A percentile compares a stretch with the other conserved stretches of the same genome.
These are phyloP conservation scores for Tetragonula clypearis DNA, from an alignment of 1,140 invertebrate species.

Conservation along the genomic window DNA sequence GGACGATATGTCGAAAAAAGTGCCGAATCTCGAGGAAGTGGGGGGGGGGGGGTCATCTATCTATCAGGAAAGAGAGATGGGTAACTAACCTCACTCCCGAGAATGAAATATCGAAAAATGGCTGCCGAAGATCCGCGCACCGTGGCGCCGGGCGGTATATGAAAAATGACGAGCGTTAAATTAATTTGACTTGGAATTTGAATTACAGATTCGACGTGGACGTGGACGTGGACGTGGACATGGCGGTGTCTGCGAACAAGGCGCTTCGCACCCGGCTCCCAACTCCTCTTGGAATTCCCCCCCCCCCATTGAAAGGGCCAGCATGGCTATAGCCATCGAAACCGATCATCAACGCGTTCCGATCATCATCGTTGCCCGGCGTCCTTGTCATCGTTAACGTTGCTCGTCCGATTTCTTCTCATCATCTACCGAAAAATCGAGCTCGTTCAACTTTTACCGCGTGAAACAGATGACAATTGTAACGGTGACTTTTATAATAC, in stretches of 20 bases:
- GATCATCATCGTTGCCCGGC: constrained; percentile 44
- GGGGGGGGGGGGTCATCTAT: constrained; percentile 43
- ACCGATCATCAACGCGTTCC: constrained; percentile 51
- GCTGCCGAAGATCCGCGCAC: constrained; percentile 43
- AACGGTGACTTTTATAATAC: constrained; percentile 57
- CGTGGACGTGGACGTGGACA: constrained; percentile 55
- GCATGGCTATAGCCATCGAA: constrained; percentile 2
- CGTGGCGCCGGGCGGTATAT: constrained; percentile 59
- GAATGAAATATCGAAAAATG: constrained; percentile 69
- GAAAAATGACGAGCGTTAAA: constrained; percentile 75
- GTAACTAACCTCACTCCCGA: neutral
- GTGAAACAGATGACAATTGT: neutral
- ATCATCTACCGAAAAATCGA: constrained; percentile 21
- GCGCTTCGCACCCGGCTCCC: constrained; percentile 51
- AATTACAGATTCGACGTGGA: constrained; percentile 67
- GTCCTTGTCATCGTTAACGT: constrained; percentile 39
- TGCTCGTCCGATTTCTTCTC: neutral
- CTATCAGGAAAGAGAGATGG: constrained; percentile 46
- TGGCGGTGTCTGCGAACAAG: constrained; percentile 59
- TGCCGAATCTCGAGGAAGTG: constrained; percentile 27
- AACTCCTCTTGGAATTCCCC: constrained; percentile 40
- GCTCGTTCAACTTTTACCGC: constrained; percentile 28
- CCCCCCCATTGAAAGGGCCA: constrained; percentile 27
- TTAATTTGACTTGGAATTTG: constrained; percentile 73
- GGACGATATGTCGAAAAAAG: constrained; percentile 39